Evolutionary conservation across 2,797 vertebrate genomes (phyloP).

Genomic region (Gila robusta): DNA sequence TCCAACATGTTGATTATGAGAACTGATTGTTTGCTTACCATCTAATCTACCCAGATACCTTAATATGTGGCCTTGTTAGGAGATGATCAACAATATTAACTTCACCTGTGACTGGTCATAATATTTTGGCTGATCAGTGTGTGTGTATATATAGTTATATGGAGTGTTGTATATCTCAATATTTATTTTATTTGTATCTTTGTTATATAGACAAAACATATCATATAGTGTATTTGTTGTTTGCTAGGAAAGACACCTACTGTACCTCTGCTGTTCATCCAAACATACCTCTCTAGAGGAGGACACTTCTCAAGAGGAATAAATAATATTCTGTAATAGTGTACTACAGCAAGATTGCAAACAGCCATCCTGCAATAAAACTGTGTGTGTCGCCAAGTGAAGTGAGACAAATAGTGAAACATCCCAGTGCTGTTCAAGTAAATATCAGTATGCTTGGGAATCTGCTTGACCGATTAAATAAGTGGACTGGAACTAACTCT

Average conservation of each 20-base stretch:
- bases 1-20: too few relatives aligned
- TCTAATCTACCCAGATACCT: too few relatives aligned
- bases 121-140: too few relatives aligned
- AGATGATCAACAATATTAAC: too few relatives aligned
- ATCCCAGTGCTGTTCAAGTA: neutral
- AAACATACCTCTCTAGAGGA: slow-evolving; percentile 1
- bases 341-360: neutral
- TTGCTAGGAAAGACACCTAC: slow-evolving; percentile 21
- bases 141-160: too few relatives aligned
- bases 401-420: slow-evolving; percentile 9
- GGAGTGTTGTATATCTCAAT: too few relatives aligned
- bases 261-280: slow-evolving; percentile 38
- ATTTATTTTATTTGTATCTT: too few relatives aligned
- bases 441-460: neutral
- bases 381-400: neutral
- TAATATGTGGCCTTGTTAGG: too few relatives aligned
- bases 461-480: neutral
- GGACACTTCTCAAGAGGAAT: neutral
- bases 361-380: neutral
- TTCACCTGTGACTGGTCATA: too few relatives aligned
- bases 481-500: neutral
- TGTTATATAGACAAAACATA: neutral
- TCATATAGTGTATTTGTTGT: neutral
- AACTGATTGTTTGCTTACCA: too few relatives aligned
- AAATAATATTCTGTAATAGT: slow-evolving; percentile 6